These are phyloP conservation scores for Xyliphius kryptos DNA, from an alignment of 2,113 vertebrate genomes.

Conservation along the genomic window DNA sequence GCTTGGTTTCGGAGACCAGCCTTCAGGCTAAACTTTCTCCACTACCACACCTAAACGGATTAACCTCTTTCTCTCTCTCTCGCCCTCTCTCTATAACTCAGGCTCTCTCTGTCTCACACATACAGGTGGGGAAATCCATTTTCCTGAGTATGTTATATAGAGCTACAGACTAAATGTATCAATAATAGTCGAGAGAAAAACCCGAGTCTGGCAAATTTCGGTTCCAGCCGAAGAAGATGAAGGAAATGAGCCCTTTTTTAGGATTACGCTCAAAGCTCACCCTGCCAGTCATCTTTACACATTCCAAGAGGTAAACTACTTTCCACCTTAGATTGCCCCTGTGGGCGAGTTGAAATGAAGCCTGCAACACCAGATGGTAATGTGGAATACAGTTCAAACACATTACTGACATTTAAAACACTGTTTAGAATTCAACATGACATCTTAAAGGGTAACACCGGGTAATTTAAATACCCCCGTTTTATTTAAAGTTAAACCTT, in stretches of 20 bases:
- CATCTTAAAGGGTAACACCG: not conserved
- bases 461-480: too few relatives aligned
- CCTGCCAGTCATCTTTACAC: conserved; percentile 49
- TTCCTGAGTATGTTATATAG: conserved; percentile 62
- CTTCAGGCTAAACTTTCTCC: conserved; percentile 69
- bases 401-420: conserved; percentile 41
- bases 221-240: conserved; percentile 58
- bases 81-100: too few relatives aligned
- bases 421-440: conserved; percentile 4
- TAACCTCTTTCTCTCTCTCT: conserved; percentile 58
- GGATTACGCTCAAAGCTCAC: conserved; percentile 58
- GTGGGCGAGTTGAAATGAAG: conserved; percentile 49
- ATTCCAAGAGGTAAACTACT: not conserved
- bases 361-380: conserved; percentile 52
- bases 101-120: too few relatives aligned
- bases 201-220: conserved; percentile 41
- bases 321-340: conserved; percentile 52
- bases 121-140: conserved; percentile 65
- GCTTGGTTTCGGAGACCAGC: conserved; percentile 73
- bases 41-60: conserved; percentile 80
- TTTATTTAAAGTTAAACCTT: too few relatives aligned
- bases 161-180: conserved; percentile 72
- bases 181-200: conserved; percentile 24
- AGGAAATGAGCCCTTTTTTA: conserved; percentile 55
- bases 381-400: conserved; percentile 58